Conservation (phyloP, 2,888 invertebrate genomes). For the Leucophenga montana region DNA sequence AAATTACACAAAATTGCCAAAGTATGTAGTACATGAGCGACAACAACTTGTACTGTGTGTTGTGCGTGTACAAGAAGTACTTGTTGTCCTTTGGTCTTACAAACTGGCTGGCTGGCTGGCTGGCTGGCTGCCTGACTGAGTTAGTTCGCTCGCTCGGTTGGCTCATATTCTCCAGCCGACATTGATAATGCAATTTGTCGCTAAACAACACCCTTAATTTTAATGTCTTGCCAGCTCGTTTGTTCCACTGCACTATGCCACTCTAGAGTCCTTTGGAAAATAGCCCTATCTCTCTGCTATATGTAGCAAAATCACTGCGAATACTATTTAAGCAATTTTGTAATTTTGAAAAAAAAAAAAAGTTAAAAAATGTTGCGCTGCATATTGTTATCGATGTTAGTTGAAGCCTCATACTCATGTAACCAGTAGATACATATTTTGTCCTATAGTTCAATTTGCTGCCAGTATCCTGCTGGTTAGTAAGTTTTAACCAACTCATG, state of each 20-base stretch:
- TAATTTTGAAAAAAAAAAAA: slow-evolving; percentile 28
- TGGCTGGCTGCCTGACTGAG: too few species aligned
- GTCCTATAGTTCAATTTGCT: too few species aligned
- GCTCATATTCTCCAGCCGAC: slow-evolving; percentile 2
- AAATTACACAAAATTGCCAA: slow-evolving; percentile 51
- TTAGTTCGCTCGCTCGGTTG: slow-evolving; percentile 32
- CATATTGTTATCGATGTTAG: background rate
- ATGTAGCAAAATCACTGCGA: background rate
- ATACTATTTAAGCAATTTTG: slow-evolving; percentile 27
- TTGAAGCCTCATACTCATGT: too few species aligned
- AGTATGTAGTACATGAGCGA: slow-evolving; percentile 38
- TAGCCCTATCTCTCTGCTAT: too few species aligned
- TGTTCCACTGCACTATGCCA: background rate
- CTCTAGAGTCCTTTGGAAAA: too few species aligned
- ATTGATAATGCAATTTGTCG: slow-evolving; percentile 55
- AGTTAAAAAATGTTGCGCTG: slow-evolving; percentile 10
- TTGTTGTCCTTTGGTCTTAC: background rate
- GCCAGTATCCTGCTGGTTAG: slow-evolving; percentile 6
- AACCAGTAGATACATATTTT: too few species aligned
- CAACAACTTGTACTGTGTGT: slow-evolving; percentile 1
- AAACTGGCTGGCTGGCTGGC: background rate
- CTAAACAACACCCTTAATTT: slow-evolving; percentile 26
- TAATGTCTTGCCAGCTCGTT: slow-evolving; percentile 2
- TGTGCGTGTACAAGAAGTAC: background rate
- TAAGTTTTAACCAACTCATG: background rate